Evolutionary conservation across 2,113 vertebrate genomes (phyloP).

Genomic region (Oceanodroma tethys): DNA sequence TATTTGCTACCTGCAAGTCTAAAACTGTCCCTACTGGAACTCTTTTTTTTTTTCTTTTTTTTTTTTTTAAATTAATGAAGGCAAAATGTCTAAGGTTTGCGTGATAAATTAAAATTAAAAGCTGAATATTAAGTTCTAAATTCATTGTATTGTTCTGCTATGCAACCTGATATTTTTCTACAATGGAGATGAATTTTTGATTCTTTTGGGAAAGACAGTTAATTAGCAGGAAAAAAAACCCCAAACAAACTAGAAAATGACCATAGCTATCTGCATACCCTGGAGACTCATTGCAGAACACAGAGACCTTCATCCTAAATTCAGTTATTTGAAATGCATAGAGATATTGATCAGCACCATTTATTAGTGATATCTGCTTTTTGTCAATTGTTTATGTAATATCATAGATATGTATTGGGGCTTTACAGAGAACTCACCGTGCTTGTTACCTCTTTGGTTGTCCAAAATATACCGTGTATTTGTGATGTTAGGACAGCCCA

Average conservation of each 20-base stretch:
- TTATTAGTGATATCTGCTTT: not conserved
- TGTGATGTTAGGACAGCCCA: not conserved
- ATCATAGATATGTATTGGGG: not conserved
- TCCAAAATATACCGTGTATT: not conserved
- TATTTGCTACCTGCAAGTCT: not conserved
- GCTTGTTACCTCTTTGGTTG: not conserved
- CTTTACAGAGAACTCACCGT: not conserved
- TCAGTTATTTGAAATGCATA: not conserved
- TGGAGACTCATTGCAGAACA: not conserved
- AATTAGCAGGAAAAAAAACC: not conserved
- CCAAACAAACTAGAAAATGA: not conserved
- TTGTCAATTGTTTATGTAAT: not conserved
- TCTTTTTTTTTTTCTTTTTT: not conserved
- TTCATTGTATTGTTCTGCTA: not conserved
- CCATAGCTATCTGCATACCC: not conserved
- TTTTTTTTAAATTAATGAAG: not conserved
- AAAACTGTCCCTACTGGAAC: not conserved
- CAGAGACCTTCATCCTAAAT: not conserved
- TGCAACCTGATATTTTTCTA: not conserved
- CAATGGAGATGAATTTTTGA: not conserved
- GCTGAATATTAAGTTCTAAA: not conserved
- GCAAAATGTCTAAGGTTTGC: not conserved
- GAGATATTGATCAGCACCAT: not conserved
- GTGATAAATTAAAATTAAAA: not conserved
- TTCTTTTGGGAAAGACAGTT: not conserved